A percentile compares a stretch with the other conserved stretches of the same genome.
These are phyloP conservation scores for Redunca redunca DNA, from an alignment of 2,113 vertebrate genomes.

Conservation along the genomic window DNA sequence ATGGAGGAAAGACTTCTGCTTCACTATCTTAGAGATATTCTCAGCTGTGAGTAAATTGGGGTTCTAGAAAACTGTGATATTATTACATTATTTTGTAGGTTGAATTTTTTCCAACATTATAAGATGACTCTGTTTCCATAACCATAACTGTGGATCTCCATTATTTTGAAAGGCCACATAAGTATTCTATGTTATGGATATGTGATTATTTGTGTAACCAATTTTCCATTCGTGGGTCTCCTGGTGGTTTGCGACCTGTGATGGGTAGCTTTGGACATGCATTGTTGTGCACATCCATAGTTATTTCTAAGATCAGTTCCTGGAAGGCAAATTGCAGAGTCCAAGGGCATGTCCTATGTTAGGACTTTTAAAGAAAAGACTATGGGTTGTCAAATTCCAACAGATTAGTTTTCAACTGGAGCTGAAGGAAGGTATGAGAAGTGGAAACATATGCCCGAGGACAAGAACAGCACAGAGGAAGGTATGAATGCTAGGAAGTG, in stretches of 20 bases:
- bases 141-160: background rate
- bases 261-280: background rate
- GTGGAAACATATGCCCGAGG: background rate
- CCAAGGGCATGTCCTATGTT: background rate
- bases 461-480: fast-evolving
- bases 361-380: background rate
- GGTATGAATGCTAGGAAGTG: background rate
- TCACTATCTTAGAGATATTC: background rate
- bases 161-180: background rate
- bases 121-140: background rate
- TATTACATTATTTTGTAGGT: background rate
- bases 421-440: background rate
- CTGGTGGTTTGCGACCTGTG: background rate
- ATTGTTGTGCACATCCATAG: background rate
- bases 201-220: background rate
- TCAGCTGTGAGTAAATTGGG: background rate
- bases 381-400: background rate
- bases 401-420: background rate
- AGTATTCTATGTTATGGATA: background rate
- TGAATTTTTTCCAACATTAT: background rate
- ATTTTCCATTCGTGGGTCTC: background rate
- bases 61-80: background rate
- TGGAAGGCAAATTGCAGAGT: background rate
- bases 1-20: background rate
- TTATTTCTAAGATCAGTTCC: background rate